A percentile compares a stretch with the other conserved stretches of the same genome.
These are phyloP conservation scores for Himalopsyche kuldschensis DNA, from an alignment of 2,888 invertebrate genomes.

Conservation along the genomic window DNA sequence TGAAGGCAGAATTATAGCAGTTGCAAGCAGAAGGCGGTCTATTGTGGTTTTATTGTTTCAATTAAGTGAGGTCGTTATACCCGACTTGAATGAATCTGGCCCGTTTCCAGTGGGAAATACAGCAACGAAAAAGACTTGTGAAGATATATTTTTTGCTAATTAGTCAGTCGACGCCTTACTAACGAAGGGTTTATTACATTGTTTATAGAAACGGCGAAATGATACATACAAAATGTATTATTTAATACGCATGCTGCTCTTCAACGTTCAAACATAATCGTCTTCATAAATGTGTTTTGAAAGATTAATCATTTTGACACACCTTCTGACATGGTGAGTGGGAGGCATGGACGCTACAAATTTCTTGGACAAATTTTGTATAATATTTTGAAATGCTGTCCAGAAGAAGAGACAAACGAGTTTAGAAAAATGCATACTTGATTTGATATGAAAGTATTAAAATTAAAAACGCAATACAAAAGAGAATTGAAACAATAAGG, in stretches of 20 bases:
- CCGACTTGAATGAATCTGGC: not conserved
- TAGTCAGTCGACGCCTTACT: conserved; percentile 6
- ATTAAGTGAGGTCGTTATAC: conserved; percentile 3
- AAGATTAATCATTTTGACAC: not conserved
- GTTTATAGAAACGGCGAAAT: not conserved
- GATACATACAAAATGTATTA: not conserved
- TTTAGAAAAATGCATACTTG: not conserved
- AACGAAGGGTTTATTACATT: not conserved
- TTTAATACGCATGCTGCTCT: not conserved
- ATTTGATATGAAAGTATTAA: too few relatives aligned
- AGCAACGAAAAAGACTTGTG: not conserved
- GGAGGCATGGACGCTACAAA: not conserved
- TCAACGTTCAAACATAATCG: not conserved
- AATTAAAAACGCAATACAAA: too few relatives aligned
- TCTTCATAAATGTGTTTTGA: not conserved
- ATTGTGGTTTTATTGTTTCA: conserved; percentile 5
- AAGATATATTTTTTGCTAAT: not conserved
- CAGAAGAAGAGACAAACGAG: not conserved
- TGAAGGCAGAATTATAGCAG: not conserved
- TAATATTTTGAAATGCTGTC: not conserved
- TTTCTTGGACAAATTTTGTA: not conserved
- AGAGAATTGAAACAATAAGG: too few relatives aligned
- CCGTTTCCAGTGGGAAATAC: not conserved
- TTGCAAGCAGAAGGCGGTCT: not conserved
- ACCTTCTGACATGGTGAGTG: not conserved